A percentile compares a stretch with the other conserved stretches of the same genome.
phyloP scores from a whole-genome alignment of 2,113 vertebrate genomes.

The Colistium nudipinnis region DNA sequence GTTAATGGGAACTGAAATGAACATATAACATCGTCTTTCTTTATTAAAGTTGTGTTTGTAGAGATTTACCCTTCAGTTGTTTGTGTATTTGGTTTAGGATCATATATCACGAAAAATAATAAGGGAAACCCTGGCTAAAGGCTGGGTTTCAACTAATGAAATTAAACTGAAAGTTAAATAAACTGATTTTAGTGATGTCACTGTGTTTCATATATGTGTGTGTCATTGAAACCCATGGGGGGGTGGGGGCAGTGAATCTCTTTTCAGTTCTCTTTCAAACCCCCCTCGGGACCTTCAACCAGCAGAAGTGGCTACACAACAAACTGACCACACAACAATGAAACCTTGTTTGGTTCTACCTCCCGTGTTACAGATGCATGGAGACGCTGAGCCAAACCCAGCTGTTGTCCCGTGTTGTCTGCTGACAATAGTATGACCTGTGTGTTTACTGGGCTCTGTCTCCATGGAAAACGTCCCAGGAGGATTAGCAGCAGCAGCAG shows the following conservation, averaged over 20 bases:
- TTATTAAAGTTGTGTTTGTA: neutral
- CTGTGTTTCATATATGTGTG: constrained; percentile 14
- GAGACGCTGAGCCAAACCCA: neutral
- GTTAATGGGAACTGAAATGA: neutral
- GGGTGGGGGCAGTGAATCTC: constrained; percentile 21
- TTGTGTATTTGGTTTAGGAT: neutral
- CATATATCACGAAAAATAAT: neutral
- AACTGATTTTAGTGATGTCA: neutral
- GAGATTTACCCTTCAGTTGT: neutral
- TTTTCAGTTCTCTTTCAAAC: constrained; percentile 5
- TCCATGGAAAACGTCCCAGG: constrained; percentile 55
- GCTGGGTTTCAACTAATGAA: too few relatives aligned
- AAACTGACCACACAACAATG: neutral
- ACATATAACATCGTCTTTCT: neutral
- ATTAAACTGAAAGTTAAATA: too few relatives aligned
- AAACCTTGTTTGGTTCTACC: constrained; percentile 1
- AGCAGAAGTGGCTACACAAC: constrained; percentile 10
- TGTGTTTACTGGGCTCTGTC: constrained; percentile 44
- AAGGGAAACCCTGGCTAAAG: neutral
- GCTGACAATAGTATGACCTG: constrained; percentile 35
- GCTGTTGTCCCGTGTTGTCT: constrained; percentile 20
- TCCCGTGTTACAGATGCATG: neutral
- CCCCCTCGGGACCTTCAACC: neutral
- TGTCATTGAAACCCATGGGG: constrained; percentile 16
- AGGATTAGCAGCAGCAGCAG: constrained; percentile 48